A percentile compares a stretch with the other conserved stretches of the same genome.
Evolutionary conservation across 1,140 invertebrate genomes (phyloP).

Genomic region (Bombus breviceps): DNA sequence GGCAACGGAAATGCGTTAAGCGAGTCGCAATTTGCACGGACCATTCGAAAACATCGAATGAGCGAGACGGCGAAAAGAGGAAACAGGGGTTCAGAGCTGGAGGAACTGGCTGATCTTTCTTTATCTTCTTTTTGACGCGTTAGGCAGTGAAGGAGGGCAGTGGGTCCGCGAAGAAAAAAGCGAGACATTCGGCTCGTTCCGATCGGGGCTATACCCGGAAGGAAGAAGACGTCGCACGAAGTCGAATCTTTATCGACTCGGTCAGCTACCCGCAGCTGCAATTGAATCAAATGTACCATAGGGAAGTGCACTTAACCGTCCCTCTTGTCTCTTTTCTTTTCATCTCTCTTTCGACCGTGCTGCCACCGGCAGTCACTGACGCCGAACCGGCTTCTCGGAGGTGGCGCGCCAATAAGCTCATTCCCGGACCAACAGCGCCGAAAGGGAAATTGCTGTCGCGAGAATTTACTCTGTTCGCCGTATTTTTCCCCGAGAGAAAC

Average conservation of each 20-base stretch:
- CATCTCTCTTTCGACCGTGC: constrained; percentile 51
- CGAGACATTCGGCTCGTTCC: constrained; percentile 9
- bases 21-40: constrained; percentile 33
- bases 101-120: constrained; percentile 9
- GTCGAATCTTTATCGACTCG: constrained; percentile 58
- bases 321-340: constrained; percentile 71
- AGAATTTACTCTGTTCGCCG: constrained; percentile 51
- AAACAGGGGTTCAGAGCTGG: neutral
- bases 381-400: constrained; percentile 39
- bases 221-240: neutral
- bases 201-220: neutral
- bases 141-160: constrained; percentile 13
- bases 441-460: constrained; percentile 11
- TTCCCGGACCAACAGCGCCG: neutral
- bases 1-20: constrained; percentile 25
- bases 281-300: constrained; percentile 74
- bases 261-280: constrained; percentile 63
- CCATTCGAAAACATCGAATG: neutral
- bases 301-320: constrained; percentile 72
- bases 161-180: neutral
- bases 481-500: constrained; percentile 41
- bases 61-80: neutral
- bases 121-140: constrained; percentile 14
- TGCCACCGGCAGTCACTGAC: neutral
- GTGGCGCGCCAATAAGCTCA: constrained; percentile 56